A percentile compares a stretch with the other conserved stretches of the same genome.
Evolutionary conservation across 2,888 invertebrate genomes (phyloP).

Genomic region (Cryptocheilus praepositus): DNA sequence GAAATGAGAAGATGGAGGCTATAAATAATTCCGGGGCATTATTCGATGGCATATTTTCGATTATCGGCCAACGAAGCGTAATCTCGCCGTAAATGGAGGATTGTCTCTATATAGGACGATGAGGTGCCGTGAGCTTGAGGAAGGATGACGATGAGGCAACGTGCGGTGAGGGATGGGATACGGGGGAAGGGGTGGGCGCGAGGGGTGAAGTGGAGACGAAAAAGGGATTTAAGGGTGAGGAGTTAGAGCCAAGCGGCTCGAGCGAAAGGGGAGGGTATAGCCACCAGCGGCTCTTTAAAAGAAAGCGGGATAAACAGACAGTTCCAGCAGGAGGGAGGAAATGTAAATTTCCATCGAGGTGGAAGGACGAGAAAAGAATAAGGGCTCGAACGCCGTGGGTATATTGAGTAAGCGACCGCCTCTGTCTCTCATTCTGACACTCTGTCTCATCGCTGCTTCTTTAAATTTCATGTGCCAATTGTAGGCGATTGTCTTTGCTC

Average conservation of each 20-base stretch:
- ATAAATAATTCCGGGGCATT: slow-evolving; percentile 70
- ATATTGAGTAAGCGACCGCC: slow-evolving; percentile 66
- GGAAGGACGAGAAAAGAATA: slow-evolving; percentile 73
- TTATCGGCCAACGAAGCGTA: slow-evolving; percentile 73
- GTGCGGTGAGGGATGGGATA: not conserved
- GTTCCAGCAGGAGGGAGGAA: slow-evolving; percentile 70
- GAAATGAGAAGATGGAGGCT: slow-evolving; percentile 30
- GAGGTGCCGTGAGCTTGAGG: slow-evolving; percentile 54
- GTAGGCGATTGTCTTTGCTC: slow-evolving; percentile 69
- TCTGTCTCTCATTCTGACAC: slow-evolving; percentile 20
- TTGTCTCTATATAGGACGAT: slow-evolving; percentile 67
- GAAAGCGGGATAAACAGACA: slow-evolving; percentile 75
- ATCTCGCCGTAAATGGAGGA: slow-evolving; percentile 71
- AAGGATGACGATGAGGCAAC: slow-evolving; percentile 2
- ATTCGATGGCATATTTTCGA: slow-evolving; percentile 73
- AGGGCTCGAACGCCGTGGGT: slow-evolving; percentile 69
- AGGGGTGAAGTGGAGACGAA: slow-evolving; percentile 14
- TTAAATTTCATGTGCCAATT: slow-evolving; percentile 74
- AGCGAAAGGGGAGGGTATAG: slow-evolving; percentile 49
- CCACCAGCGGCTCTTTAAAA: slow-evolving; percentile 72
- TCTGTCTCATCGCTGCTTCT: slow-evolving; percentile 52
- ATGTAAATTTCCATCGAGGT: slow-evolving; percentile 74
- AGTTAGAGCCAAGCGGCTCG: slow-evolving; percentile 30
- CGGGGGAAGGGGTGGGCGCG: slow-evolving; percentile 2
- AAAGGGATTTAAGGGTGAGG: slow-evolving; percentile 34